These are phyloP conservation scores for Xanthia togata DNA, from an alignment of 2,888 invertebrate genomes.

Conservation along the genomic window DNA sequence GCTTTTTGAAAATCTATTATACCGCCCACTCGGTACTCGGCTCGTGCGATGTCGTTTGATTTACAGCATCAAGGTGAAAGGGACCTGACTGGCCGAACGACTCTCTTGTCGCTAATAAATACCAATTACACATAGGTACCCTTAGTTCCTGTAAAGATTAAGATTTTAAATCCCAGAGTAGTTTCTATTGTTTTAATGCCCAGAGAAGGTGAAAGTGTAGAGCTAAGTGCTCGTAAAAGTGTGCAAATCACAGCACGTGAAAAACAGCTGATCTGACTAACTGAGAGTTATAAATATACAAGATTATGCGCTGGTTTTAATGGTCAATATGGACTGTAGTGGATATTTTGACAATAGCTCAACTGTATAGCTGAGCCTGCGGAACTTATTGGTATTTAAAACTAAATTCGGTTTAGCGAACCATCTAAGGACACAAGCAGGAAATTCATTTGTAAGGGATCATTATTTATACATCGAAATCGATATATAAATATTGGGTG, in stretches of 20 bases:
- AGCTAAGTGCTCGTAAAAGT: constrained; percentile 32
- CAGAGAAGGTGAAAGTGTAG: constrained; percentile 50
- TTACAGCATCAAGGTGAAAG: constrained; percentile 79
- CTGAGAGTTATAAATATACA: not conserved
- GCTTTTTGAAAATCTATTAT: constrained; percentile 63
- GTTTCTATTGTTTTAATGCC: constrained; percentile 48
- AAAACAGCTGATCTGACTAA: constrained; percentile 10
- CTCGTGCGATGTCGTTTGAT: constrained; percentile 63
- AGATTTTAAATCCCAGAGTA: constrained; percentile 31
- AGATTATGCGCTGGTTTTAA: not conserved
- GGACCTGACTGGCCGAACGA: constrained; percentile 71
- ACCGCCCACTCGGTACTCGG: constrained; percentile 43
- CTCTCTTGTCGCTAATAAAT: constrained; percentile 71
- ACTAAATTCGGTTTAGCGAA: no score
- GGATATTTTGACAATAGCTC: not conserved
- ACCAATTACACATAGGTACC: constrained; percentile 69
- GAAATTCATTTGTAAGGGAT: no score
- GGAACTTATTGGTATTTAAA: no score
- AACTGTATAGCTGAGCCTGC: not conserved
- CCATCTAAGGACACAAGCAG: no score
- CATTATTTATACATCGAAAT: no score
- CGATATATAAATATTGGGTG: not conserved
- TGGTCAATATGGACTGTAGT: not conserved
- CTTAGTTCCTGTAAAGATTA: constrained; percentile 58
- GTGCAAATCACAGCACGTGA: constrained; percentile 27